Evolutionary conservation across 2,888 invertebrate species (phyloP).

Genomic region (Hartigia nigra): DNA sequence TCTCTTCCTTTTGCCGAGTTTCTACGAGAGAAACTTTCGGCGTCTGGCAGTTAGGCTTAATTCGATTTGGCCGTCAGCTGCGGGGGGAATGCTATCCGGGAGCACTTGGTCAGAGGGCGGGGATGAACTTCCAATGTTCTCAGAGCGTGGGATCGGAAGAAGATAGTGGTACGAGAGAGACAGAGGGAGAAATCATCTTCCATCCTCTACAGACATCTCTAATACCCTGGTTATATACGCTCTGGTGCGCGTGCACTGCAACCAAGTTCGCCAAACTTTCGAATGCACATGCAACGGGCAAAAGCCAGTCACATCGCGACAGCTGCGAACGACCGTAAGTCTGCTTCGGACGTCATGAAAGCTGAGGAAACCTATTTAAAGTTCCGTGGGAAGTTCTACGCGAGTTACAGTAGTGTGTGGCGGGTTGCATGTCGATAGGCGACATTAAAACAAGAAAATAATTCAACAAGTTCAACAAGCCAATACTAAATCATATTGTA

Average conservation of each 20-base stretch:
- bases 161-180: neutral
- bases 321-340: constrained; percentile 4
- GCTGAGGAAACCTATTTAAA: neutral
- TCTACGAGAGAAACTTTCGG: neutral
- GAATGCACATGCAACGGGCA: neutral
- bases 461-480: neutral
- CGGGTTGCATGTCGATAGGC: neutral
- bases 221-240: neutral
- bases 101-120: constrained; percentile 38
- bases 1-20: neutral
- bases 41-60: constrained; percentile 1
- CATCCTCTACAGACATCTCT: neutral
- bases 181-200: neutral
- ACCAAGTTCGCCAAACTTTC: neutral
- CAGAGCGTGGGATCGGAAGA: constrained; percentile 48
- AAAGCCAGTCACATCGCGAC: neutral
- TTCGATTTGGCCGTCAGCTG: neutral
- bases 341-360: neutral
- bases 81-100: constrained; percentile 19
- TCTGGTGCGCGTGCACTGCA: neutral
- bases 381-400: neutral
- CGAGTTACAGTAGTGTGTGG: neutral
- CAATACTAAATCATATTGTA: neutral
- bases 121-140: constrained; percentile 48
- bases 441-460: neutral